Conservation (phyloP, 2,888 invertebrate genomes). For the Archaeoteleia sp. region DNA sequence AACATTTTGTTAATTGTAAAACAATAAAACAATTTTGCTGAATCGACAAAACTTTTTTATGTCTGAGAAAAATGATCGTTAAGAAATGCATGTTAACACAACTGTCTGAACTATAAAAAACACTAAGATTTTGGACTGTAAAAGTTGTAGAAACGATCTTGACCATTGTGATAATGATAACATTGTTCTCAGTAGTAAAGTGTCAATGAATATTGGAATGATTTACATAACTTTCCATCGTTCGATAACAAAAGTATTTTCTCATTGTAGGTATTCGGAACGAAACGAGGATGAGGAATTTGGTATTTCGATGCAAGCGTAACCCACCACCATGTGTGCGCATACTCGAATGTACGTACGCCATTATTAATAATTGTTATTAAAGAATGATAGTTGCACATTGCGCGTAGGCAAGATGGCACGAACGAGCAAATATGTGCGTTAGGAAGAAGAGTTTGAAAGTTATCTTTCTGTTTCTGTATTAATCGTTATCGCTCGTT, state of each 20-base stretch:
- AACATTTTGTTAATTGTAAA: too few relatives aligned
- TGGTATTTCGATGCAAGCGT: constrained; percentile 64
- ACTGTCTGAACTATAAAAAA: too few relatives aligned
- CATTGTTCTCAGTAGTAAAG: too few relatives aligned
- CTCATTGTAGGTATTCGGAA: constrained; percentile 13
- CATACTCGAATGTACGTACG: constrained; percentile 55
- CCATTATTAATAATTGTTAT: constrained; percentile 42
- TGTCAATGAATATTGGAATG: too few relatives aligned
- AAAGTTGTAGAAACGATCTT: too few relatives aligned
- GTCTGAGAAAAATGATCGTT: too few relatives aligned
- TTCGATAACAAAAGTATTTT: constrained; percentile 6
- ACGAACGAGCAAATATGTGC: constrained; percentile 48
- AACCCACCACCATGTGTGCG: constrained; percentile 68
- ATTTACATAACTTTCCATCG: neutral
- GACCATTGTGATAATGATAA: too few relatives aligned
- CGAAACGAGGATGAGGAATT: constrained; percentile 34
- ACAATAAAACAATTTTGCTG: too few relatives aligned
- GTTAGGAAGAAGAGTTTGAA: constrained; percentile 27
- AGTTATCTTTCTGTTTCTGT: constrained; percentile 31
- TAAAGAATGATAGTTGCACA: constrained; percentile 55
- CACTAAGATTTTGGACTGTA: too few relatives aligned
- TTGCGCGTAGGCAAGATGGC: constrained; percentile 54
- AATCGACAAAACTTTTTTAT: too few relatives aligned
- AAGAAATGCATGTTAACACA: too few relatives aligned
- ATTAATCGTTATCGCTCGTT: constrained; percentile 34